Conservation (phyloP, 1,140 invertebrate species). For the Trichonephila clavipes region DNA sequence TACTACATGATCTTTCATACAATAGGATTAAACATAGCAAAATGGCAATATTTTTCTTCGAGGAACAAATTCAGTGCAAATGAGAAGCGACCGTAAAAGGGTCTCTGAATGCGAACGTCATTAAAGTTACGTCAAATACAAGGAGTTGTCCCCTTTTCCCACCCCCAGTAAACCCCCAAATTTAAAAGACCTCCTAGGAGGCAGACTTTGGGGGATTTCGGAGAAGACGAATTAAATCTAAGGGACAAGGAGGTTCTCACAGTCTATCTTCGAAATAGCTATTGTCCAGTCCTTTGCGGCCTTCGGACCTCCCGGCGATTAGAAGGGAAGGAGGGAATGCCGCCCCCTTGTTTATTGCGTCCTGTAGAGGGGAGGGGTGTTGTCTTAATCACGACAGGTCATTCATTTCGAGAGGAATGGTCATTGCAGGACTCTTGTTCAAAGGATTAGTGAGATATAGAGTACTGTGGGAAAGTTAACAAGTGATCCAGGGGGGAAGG, state of each 20-base stretch:
- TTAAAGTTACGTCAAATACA: neutral
- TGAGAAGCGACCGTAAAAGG: neutral
- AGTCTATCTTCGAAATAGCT: slow-evolving; percentile 7
- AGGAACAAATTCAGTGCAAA: neutral
- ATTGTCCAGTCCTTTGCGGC: slow-evolving; percentile 20
- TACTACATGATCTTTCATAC: too few species aligned
- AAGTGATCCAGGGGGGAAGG: slow-evolving; percentile 20
- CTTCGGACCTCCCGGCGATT: slow-evolving; percentile 3
- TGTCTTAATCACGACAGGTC: slow-evolving; percentile 72
- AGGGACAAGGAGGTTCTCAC: slow-evolving; percentile 44
- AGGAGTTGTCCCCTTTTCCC: neutral
- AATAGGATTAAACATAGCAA: neutral
- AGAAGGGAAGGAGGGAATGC: neutral
- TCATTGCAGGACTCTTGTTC: neutral
- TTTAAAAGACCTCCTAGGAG: neutral
- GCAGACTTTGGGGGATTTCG: neutral
- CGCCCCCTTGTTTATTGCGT: slow-evolving; percentile 44
- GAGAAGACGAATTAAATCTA: neutral
- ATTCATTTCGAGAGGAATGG: slow-evolving; percentile 12
- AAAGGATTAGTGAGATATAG: neutral
- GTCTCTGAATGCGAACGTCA: neutral
- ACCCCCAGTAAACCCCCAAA: neutral
- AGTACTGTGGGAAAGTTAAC: slow-evolving; percentile 57
- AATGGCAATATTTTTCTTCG: neutral
- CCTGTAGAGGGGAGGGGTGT: neutral